phyloP scores from a whole-genome alignment of 1,140 invertebrate species.

The Hermatobates lingyangjiaoensis region DNA sequence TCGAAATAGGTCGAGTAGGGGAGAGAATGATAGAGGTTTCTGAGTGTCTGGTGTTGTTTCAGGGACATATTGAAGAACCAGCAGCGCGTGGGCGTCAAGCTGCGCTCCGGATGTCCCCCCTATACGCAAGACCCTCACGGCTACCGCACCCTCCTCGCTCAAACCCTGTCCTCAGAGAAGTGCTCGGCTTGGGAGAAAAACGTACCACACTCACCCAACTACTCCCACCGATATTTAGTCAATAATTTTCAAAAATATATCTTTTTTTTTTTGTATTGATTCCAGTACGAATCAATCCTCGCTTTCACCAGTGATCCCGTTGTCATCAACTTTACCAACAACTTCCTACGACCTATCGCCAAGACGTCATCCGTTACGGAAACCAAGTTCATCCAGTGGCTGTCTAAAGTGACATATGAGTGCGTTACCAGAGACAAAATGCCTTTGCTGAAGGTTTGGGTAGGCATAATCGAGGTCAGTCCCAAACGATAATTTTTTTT shows the following conservation, averaged over 20 bases:
- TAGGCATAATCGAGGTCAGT: constrained; percentile 44
- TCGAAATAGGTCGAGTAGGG: too few species aligned
- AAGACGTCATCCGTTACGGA: constrained; percentile 20
- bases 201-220: constrained; percentile 8
- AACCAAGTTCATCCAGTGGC: constrained; percentile 38
- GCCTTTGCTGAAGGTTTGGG: constrained; percentile 52
- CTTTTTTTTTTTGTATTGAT: constrained; percentile 6
- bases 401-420: constrained; percentile 63
- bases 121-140: constrained; percentile 76
- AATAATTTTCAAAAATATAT: neutral
- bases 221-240: neutral
- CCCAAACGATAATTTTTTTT: neutral
- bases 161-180: constrained; percentile 62
- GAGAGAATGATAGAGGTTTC: too few species aligned
- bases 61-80: constrained; percentile 46
- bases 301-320: constrained; percentile 32
- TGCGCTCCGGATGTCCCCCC: constrained; percentile 70
- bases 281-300: constrained; percentile 28
- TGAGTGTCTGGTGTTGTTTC: too few species aligned
- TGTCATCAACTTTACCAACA: constrained; percentile 33
- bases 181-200: constrained; percentile 41
- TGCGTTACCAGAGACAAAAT: constrained; percentile 72
- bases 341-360: constrained; percentile 32
- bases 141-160: constrained; percentile 60
- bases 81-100: constrained; percentile 64